Evolutionary conservation across 2,113 vertebrate genomes (phyloP).

Genomic region (Otolemur garnettii): DNA sequence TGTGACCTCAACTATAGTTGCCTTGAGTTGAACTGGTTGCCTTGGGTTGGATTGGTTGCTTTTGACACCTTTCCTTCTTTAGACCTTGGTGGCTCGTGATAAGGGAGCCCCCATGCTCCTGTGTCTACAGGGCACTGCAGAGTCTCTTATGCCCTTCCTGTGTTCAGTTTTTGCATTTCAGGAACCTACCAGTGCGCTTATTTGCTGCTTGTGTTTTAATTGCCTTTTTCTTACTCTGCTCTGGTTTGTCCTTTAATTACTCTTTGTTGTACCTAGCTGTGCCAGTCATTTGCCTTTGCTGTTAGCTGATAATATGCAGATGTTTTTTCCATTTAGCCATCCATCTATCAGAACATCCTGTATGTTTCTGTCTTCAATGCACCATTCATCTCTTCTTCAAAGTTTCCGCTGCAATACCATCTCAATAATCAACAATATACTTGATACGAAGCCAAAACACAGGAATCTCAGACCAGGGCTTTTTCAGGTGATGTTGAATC

Average conservation of each 20-base stretch:
- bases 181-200: neutral
- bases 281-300: slow-evolving; percentile 22
- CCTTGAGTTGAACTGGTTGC: neutral
- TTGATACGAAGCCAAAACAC: slow-evolving; percentile 41
- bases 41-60: neutral
- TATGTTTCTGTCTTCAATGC: neutral
- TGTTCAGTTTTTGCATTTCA: neutral
- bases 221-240: slow-evolving; percentile 36
- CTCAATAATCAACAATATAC: neutral
- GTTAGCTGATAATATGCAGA: neutral
- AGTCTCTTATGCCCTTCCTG: rapidly evolving
- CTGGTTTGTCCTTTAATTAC: slow-evolving; percentile 59
- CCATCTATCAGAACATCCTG: neutral
- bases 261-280: neutral
- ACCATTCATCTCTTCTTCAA: neutral
- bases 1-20: neutral
- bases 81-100: neutral
- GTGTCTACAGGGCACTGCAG: rapidly evolving
- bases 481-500: slow-evolving; percentile 33
- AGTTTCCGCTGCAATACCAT: slow-evolving; percentile 18
- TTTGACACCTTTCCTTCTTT: neutral
- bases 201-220: neutral
- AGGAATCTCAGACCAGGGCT: neutral
- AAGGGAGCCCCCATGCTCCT: too few relatives aligned
- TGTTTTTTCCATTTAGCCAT: slow-evolving; percentile 31